Conservation (phyloP, 2,113 vertebrate genomes). For the Patagioenas fasciata region DNA sequence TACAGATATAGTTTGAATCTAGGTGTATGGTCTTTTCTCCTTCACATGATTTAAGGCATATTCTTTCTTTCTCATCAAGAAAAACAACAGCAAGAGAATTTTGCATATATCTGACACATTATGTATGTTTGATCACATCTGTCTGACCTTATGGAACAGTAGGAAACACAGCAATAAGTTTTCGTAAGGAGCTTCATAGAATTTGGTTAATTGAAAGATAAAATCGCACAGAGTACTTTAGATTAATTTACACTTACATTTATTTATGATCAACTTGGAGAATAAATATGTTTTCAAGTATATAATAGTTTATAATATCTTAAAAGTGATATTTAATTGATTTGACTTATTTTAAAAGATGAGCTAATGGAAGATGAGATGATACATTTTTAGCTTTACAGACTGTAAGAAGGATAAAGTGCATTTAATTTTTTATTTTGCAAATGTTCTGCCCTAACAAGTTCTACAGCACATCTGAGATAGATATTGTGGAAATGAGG, state of each 20-base stretch:
- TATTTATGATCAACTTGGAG: slow-evolving; percentile 67
- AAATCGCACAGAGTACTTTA: slow-evolving; percentile 54
- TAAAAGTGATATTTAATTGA: slow-evolving; percentile 53
- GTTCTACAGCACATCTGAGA: neutral
- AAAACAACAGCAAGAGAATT: neutral
- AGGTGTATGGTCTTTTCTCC: neutral
- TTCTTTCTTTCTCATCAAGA: neutral
- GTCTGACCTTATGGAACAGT: slow-evolving; percentile 35
- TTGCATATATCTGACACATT: neutral
- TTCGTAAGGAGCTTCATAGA: slow-evolving; percentile 54
- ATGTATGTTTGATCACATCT: slow-evolving; percentile 36
- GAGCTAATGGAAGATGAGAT: slow-evolving; percentile 42
- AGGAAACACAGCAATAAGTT: slow-evolving; percentile 37
- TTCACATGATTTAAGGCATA: slow-evolving; percentile 30
- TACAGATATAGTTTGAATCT: neutral
- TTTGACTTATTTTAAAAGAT: slow-evolving; percentile 50
- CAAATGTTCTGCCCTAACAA: slow-evolving; percentile 12
- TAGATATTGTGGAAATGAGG: neutral
- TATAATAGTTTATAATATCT: slow-evolving; percentile 19
- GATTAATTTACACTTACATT: slow-evolving; percentile 64
- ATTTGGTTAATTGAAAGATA: slow-evolving; percentile 66
- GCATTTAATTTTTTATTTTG: slow-evolving; percentile 45
- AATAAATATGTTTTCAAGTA: slow-evolving; percentile 56
- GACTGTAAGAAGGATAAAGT: slow-evolving; percentile 30
- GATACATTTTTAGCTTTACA: slow-evolving; percentile 60